A percentile compares a stretch with the other conserved stretches of the same genome.
phyloP scores from a whole-genome alignment of 2,113 vertebrate genomes.

The Pterophyllum scalare region DNA sequence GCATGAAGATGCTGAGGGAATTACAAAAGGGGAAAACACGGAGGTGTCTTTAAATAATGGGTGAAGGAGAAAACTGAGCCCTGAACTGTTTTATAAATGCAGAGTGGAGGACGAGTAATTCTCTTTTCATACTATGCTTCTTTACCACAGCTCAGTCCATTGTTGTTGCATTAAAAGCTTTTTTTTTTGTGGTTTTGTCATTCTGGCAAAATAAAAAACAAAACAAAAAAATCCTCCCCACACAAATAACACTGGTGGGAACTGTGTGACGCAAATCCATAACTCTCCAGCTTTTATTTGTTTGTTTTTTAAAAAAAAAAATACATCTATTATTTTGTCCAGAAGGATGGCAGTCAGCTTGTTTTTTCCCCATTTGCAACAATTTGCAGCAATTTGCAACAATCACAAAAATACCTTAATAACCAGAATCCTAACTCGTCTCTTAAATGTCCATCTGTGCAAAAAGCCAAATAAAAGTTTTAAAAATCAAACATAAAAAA shows the following conservation, averaged over 20 bases:
- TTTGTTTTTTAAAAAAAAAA: background rate
- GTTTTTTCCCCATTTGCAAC: background rate
- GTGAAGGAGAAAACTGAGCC: constrained; percentile 10
- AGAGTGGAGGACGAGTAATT: constrained; percentile 3
- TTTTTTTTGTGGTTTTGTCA: constrained; percentile 5
- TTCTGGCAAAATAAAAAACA: background rate
- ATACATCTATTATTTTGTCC: background rate
- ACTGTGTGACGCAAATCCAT: constrained; percentile 3
- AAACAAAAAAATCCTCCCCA: background rate
- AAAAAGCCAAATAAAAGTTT: background rate
- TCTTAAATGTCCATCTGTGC: background rate
- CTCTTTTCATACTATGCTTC: background rate
- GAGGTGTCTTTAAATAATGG: constrained; percentile 52
- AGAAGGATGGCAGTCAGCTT: background rate
- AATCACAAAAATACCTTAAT: background rate
- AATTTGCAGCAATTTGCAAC: background rate
- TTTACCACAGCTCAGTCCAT: background rate
- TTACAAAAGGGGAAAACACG: constrained; percentile 16
- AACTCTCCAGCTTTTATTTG: background rate
- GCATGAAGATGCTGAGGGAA: constrained; percentile 42
- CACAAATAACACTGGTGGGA: background rate
- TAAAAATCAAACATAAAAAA: background rate
- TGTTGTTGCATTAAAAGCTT: constrained; percentile 14
- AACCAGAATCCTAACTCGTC: background rate
- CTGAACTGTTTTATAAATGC: constrained; percentile 15